A percentile compares a stretch with the other conserved stretches of the same genome.
phyloP scores from a whole-genome alignment of 2,888 invertebrate species.

The Barypeithes pellucidus region DNA sequence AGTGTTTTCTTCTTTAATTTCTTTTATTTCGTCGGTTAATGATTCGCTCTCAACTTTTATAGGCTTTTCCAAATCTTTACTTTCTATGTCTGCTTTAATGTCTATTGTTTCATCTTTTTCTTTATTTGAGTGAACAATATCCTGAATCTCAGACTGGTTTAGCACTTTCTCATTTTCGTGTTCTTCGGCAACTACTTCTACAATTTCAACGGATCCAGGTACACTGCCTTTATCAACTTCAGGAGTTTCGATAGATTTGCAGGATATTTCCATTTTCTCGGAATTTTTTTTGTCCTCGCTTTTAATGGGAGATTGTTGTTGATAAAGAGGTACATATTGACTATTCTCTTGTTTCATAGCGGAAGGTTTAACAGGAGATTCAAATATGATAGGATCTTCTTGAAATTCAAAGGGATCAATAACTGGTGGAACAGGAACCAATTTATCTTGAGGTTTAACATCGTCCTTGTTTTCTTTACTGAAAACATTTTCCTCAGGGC shows the following conservation, averaged over 20 bases:
- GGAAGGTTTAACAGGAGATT: conserved; percentile 57
- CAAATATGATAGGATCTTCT: conserved; percentile 66
- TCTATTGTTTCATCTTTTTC: conserved; percentile 54
- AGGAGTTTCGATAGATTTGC: conserved; percentile 18
- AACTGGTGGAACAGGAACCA: conserved; percentile 44
- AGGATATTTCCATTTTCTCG: conserved; percentile 16
- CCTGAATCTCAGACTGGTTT: conserved; percentile 66
- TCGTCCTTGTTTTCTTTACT: conserved; percentile 61
- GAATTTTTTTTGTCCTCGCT: conserved; percentile 28
- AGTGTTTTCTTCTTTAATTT: conserved; percentile 6
- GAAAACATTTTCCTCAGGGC: conserved; percentile 49
- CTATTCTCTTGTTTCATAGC: conserved; percentile 54
- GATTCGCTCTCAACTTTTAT: conserved; percentile 49
- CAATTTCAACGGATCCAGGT: conserved; percentile 68
- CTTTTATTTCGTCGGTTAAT: conserved; percentile 53
- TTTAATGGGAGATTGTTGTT: conserved; percentile 54
- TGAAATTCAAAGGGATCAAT: conserved; percentile 70
- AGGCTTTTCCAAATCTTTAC: conserved; percentile 46
- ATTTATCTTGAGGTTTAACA: conserved; percentile 53
- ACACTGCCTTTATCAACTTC: conserved; percentile 16
- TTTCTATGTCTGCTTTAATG: conserved; percentile 49
- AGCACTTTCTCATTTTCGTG: conserved; percentile 66
- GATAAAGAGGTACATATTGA: conserved; percentile 55
- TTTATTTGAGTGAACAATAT: conserved; percentile 64
- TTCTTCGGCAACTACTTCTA: conserved; percentile 70